A percentile compares a stretch with the other conserved stretches of the same genome.
Conservation (phyloP, 2,888 invertebrate genomes). For the Oscheius sp. region DNA sequence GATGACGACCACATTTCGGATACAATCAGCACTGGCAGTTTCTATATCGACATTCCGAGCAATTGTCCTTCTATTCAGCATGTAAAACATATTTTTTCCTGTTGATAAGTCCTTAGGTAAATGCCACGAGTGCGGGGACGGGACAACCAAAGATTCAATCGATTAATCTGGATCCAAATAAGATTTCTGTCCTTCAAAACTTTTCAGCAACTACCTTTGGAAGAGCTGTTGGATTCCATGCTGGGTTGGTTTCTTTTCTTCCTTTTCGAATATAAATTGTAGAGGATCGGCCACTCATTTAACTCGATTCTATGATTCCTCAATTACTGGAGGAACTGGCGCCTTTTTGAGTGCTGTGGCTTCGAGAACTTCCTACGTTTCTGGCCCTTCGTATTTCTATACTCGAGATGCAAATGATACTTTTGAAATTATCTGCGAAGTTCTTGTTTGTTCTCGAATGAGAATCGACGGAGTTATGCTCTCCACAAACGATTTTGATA, state of each 20-base stretch:
- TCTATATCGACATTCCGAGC: constrained; percentile 45
- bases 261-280: constrained; percentile 4
- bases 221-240: constrained; percentile 20
- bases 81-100: constrained; percentile 2
- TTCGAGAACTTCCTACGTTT: constrained; percentile 36
- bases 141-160: not conserved
- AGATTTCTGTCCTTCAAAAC: not conserved
- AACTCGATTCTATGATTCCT: constrained; percentile 39
- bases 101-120: not conserved
- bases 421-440: constrained; percentile 24
- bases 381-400: constrained; percentile 32
- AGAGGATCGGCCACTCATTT: constrained; percentile 47
- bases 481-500: not conserved
- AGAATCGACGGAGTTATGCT: not conserved
- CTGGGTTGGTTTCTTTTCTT: not conserved
- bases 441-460: not conserved
- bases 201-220: not conserved
- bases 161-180: not conserved
- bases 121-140: not conserved
- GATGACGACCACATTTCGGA: constrained; percentile 46
- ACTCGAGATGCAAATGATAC: constrained; percentile 42
- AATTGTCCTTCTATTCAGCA: constrained; percentile 32
- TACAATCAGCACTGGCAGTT: constrained; percentile 34
- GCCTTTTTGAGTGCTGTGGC: constrained; percentile 48
- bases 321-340: constrained; percentile 26